Base-by-base conservation (phyloP, 2,888 invertebrate genomes). In the Aphidius colemani region DNA sequence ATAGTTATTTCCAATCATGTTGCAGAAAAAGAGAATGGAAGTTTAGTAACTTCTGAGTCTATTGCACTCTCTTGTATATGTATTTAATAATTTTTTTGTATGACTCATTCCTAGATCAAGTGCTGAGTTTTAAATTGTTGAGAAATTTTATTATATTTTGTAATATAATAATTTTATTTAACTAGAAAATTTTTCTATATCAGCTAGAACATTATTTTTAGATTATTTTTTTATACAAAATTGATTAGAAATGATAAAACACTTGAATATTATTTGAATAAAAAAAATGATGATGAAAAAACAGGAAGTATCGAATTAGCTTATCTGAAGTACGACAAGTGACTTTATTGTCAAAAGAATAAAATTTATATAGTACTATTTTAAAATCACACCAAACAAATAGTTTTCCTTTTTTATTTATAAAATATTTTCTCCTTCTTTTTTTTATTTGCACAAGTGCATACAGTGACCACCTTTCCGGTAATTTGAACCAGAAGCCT, bases 291-390 rank as follows among this genome's bases (percentile, higher is more conserved):
- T 7, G n/a, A 30, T 45, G 41, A 70, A 60, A 62, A 61, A 74
- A 73, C 75, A 77, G 78, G 77, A 78, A 75, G 75, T 77, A 75
- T 77, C 74, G 70, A 77, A 78, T 78, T 75, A 77, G 71, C 67
- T 70, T 72, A 73, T 76, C 74, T 71, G 55, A 46, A 57, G 9
- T 57, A 61, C 55, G 59, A 61, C 49, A 65, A 61, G 58, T 58
- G 62, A 30, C 30, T 30, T 30, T 3, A 30, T 30, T 30, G 30
- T 5, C 30, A 30, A 30, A 30, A 30, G 3, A 30, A 30, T 30
- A 5, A 5, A 30, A 18, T 2, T 18, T 30, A 30, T 30, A 30
- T 30, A 5, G 5, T 30, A 30, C 30, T 30, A 30, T 30, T 30
- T 30, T 30, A 30, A 30, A 13, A 10, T 50, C 9, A 46, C 46